Evolutionary conservation across 2,113 vertebrate species (phyloP), one percentile per base, ranked within the genome.

Genomic region (Phoxinus phoxinus): DNA sequence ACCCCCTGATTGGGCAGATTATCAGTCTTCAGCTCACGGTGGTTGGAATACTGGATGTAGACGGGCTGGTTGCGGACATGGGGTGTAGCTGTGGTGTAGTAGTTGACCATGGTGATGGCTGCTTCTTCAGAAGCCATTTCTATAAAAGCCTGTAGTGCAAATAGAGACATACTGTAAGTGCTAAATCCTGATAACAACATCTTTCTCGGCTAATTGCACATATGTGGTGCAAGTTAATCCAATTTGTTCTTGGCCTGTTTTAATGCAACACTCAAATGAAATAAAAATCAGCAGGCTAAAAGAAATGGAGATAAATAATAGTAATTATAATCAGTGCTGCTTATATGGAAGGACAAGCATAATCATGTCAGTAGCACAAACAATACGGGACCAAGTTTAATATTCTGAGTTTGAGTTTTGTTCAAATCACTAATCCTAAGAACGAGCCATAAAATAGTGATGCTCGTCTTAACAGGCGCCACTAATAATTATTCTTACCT

Each of bases 91-190:
- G 91, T 46, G 90, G 89, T 92, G 87, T 95, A 97, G 91, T 95
- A 95, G 90, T 94, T 95, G 86, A 97, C 86, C 96, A 97, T 93
- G 86, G 90, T 92, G 92, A 93, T 80, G 81, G 96, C 96, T 92
- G 93, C 93, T 94, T 97, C 96, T 91, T 96, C 87, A 67, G 96
- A 95, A 93, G 93, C 95, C 96, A 97, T 96, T 95, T 97, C 96
- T 92, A 97, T 93, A 90, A 97, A 94, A 85, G 96, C 96, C 96
- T 97, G 88, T 23, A 71, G n/a, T 27, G 23, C n/a, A 85, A n/a
- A 53, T 23, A 23, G n/a, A 77, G 25, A 81, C 13, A 65, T 4
- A 58, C 17, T 53, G 32, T 63, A 44, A 81, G 58, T 81, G 78
- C 77, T 61, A 17, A n/a, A 1, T 48, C 48, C 25, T 19, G 48